Conservation (phyloP, 1,140 invertebrate species). For the Ylistrum balloti region DNA sequence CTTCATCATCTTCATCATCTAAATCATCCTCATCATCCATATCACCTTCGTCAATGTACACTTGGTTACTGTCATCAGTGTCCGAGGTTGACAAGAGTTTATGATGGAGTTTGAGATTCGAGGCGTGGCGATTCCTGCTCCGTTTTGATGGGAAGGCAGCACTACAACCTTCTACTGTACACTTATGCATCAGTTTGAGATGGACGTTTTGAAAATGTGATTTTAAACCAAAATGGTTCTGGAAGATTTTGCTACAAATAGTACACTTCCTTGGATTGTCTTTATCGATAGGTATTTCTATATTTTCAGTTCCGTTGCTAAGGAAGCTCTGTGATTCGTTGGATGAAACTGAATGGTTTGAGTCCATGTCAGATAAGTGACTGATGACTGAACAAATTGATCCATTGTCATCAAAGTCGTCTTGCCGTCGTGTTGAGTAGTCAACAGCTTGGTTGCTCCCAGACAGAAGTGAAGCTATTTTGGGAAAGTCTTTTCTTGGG, state of each 20-base stretch:
- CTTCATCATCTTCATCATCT: conserved; percentile 53
- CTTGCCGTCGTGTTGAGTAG: conserved; percentile 49
- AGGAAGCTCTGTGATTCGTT: conserved; percentile 54
- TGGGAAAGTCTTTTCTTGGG: conserved; percentile 69
- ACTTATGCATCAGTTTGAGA: conserved; percentile 97
- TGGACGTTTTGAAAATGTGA: conserved; percentile 98
- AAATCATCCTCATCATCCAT: conserved; percentile 52
- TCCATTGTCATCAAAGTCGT: conserved; percentile 45
- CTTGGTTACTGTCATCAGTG: conserved; percentile 68
- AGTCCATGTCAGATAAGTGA: conserved; percentile 63
- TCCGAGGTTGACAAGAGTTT: conserved; percentile 75
- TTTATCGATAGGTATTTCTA: conserved; percentile 90
- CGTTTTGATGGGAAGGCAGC: conserved; percentile 97
- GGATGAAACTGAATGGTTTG: conserved; percentile 62
- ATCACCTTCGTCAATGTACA: conserved; percentile 32
- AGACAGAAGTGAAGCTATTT: conserved; percentile 73
- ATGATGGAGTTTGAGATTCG: conserved; percentile 93
- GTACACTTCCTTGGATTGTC: conserved; percentile 93
- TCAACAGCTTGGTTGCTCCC: conserved; percentile 57
- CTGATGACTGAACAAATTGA: conserved; percentile 51
- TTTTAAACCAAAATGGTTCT: conserved; percentile 97
- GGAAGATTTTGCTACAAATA: conserved; percentile 96
- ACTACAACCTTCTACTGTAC: conserved; percentile 97
- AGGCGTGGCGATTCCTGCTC: conserved; percentile 95
- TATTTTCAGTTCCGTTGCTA: conserved; percentile 52